phyloP scores from a whole-genome alignment of 1,140 invertebrate genomes.

The Radopholus similis region DNA sequence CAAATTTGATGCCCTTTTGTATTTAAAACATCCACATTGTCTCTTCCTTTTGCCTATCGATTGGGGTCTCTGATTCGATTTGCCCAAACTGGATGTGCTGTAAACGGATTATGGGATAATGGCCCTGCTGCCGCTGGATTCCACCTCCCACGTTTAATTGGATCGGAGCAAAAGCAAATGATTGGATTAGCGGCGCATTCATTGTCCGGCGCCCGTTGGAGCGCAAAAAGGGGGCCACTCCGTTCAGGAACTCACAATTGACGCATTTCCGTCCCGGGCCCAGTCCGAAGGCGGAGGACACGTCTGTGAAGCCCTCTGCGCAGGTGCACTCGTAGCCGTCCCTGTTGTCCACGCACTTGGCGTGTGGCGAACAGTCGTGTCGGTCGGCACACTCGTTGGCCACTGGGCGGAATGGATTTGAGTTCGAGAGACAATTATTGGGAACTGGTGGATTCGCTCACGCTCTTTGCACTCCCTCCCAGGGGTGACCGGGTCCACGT shows the following conservation, averaged over 20 bases:
- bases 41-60: too few species aligned
- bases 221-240: too few species aligned
- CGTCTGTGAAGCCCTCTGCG: constrained; percentile 58
- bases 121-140: too few species aligned
- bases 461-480: constrained; percentile 57
- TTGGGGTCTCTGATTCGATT: too few species aligned
- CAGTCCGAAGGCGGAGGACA: constrained; percentile 53
- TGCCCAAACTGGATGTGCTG: too few species aligned
- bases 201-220: too few species aligned
- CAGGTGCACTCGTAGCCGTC: constrained; percentile 61
- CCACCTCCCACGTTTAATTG: too few species aligned
- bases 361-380: constrained; percentile 58
- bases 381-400: constrained; percentile 57
- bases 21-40: too few species aligned
- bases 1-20: too few species aligned
- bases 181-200: too few species aligned
- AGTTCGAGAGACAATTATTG: background rate
- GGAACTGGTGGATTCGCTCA: constrained; percentile 21
- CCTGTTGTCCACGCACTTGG: constrained; percentile 60
- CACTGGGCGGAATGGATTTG: constrained; percentile 56
- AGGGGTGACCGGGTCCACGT: constrained; percentile 52
- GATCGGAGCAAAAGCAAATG: too few species aligned
- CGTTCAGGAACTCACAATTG: constrained; percentile 38
- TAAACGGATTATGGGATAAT: too few species aligned
- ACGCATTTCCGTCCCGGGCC: constrained; percentile 53